Base-by-base conservation (phyloP, 1,140 invertebrate genomes). In the Ceratina japonica region DNA sequence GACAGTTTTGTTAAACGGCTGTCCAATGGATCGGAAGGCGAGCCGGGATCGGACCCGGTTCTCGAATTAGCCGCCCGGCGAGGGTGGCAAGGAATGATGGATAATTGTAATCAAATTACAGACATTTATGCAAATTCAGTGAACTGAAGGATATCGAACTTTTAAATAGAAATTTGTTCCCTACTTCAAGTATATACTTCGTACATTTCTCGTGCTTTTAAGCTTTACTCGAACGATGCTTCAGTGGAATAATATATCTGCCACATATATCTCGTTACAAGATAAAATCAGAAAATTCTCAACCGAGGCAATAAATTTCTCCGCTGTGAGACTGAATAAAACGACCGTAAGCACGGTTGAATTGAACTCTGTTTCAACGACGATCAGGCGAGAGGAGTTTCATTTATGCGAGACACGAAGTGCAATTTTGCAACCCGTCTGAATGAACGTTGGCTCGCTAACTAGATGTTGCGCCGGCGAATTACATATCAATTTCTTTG, bases 1-100 rank as follows among this genome's bases (percentile, higher is more conserved):
- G 75, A 13, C 52, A n/a, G 37, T 62, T 69, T 77, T 54, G 68
- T 71, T 77, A 71, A 77, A 77, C 56, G 65, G 10, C 22, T 22
- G 22, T 1, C 13, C 44, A 20, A 70, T 70, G 56, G 18, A 71
- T 62, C 44, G 58, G 24, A 20, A 51, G n/a, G 15, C 24, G 37
- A n/a, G 44, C 4, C 0, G n/a, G 18, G 22, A 59, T 44, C 27
- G 7, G 7, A 16, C n/a, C 1, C 10, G 22, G 7, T 12, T 49
- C 10, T 59, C 12, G 10, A 8, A 72, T 51, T 18, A 44, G 37
- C 5, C 37, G 10, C 5, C 37, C 37, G 37, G 37, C 37, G 37
- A 44, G 37, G 37, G 37, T 44, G 5, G 37, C 3, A 44, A 44
- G 37, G 37, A 44, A 44, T 8, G 37, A 44, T 44, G 5, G 37